A percentile compares a stretch with the other conserved stretches of the same genome.
phyloP scores from a whole-genome alignment of 2,113 vertebrate species.

The Mastomys coucha region DNA sequence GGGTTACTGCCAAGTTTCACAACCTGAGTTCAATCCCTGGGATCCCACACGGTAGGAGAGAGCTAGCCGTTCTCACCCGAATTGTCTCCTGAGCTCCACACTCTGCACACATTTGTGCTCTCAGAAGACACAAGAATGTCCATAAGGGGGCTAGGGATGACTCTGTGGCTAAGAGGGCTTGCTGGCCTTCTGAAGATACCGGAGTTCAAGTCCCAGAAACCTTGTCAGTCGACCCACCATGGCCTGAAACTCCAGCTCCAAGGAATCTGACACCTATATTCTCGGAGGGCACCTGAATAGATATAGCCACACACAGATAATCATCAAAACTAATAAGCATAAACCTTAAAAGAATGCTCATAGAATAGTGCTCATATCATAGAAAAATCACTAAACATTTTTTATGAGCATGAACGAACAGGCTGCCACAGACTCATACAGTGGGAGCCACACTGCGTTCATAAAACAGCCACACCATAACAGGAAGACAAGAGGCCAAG shows the following conservation, averaged over 20 bases:
- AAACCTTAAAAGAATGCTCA: background rate
- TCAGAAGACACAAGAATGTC: background rate
- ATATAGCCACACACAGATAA: background rate
- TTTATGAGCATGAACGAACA: background rate
- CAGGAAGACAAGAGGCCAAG: background rate
- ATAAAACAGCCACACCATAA: too few relatives aligned
- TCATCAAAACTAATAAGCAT: background rate
- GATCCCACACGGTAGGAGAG: background rate
- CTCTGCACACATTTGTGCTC: background rate
- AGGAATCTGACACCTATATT: background rate
- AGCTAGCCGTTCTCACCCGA: background rate
- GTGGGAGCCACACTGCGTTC: background rate
- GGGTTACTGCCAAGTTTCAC: background rate
- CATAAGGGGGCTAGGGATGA: background rate
- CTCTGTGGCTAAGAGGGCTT: background rate
- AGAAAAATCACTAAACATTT: background rate
- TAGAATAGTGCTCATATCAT: background rate
- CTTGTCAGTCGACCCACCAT: background rate
- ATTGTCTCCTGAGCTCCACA: background rate
- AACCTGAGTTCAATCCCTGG: background rate
- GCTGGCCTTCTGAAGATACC: background rate
- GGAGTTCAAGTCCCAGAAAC: background rate
- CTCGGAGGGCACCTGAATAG: background rate
- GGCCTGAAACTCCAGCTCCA: background rate
- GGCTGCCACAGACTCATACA: background rate